Conservation (phyloP, 2,113 vertebrate genomes). For the Cynocephalus volans region DNA sequence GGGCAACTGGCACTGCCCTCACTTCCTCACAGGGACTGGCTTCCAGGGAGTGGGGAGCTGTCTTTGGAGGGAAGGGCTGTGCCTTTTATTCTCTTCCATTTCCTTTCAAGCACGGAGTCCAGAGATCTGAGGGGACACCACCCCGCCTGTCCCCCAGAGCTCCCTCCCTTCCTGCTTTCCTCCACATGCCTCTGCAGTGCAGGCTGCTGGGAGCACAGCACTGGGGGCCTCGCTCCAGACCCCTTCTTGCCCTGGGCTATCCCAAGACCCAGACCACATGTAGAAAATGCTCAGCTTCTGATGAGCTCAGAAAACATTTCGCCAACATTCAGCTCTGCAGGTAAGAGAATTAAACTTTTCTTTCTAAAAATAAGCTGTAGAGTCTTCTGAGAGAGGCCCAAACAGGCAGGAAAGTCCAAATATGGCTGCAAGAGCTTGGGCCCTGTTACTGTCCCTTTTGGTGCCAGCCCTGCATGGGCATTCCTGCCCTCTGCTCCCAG, state of each 20-base stretch:
- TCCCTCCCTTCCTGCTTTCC: neutral
- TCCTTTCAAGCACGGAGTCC: neutral
- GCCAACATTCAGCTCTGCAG: neutral
- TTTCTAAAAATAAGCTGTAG: neutral
- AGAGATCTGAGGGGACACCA: neutral
- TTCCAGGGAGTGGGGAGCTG: neutral
- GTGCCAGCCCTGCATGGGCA: neutral
- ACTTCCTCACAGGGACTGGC: neutral
- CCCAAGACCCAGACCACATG: neutral
- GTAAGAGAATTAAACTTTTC: neutral
- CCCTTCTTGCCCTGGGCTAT: neutral
- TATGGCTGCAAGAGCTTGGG: neutral
- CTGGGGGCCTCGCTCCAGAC: neutral
- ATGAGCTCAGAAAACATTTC: neutral
- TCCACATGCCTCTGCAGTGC: fast-evolving
- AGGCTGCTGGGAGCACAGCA: neutral
- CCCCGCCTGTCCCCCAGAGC: neutral
- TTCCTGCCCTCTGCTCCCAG: neutral
- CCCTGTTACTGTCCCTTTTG: too few relatives aligned
- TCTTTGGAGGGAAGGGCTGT: neutral
- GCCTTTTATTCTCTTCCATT: neutral
- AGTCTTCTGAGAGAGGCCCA: neutral
- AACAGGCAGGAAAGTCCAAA: neutral
- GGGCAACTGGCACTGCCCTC: neutral
- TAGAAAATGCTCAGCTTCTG: neutral